Percentiles rank a stretch among this genome's conserved stretches.
These are phyloP conservation scores for Pempheris klunzingeri DNA, from an alignment of 2,797 vertebrate species.

Conservation along the genomic window DNA sequence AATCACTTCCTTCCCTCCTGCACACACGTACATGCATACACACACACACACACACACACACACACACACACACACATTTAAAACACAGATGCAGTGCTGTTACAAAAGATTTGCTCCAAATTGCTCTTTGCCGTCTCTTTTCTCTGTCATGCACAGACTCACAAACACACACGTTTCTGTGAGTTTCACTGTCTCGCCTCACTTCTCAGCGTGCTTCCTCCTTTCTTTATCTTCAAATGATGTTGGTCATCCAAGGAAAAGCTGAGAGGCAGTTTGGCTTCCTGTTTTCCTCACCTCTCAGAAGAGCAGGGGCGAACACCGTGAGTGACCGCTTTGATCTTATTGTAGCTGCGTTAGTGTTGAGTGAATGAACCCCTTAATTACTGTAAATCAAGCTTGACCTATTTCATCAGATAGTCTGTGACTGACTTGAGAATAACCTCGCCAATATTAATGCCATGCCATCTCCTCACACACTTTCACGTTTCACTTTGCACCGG, in stretches of 20 bases:
- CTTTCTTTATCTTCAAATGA: slow-evolving; percentile 15
- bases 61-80: slow-evolving; percentile 12
- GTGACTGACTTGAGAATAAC: neutral
- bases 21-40: slow-evolving; percentile 4
- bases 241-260: slow-evolving; percentile 6
- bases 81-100: slow-evolving; percentile 15
- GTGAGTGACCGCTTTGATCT: neutral
- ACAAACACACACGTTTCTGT: neutral
- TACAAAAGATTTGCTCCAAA: slow-evolving; percentile 30
- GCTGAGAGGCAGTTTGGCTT: neutral
- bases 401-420: slow-evolving; percentile 10
- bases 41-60: slow-evolving; percentile 12
- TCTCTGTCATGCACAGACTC: neutral
- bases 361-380: slow-evolving; percentile 10
- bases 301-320: neutral
- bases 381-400: slow-evolving; percentile 17
- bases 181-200: neutral
- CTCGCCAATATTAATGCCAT: neutral
- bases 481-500: neutral
- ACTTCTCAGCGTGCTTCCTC: slow-evolving; percentile 1
- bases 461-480: neutral
- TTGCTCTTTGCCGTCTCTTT: slow-evolving; percentile 5
- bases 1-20: slow-evolving; percentile 49
- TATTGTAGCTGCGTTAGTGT: neutral
- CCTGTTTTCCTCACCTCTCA: slow-evolving; percentile 25